A percentile compares a stretch with the other conserved stretches of the same genome.
Conservation (phyloP, 2,113 vertebrate genomes). For the Euleptes europaea region DNA sequence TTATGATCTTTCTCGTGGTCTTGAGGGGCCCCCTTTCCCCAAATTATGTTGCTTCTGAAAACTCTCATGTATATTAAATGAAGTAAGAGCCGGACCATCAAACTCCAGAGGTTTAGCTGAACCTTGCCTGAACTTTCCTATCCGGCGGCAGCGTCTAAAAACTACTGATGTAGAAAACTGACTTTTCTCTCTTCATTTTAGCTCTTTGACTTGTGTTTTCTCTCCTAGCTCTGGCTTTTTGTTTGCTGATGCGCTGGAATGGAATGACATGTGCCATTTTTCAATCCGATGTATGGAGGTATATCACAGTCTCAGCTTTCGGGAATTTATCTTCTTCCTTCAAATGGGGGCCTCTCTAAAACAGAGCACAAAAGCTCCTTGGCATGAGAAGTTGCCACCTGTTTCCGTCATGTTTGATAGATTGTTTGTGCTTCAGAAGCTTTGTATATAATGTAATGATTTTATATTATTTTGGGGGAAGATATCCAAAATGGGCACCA, state of each 20-base stretch:
- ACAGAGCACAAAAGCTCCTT: too few species aligned
- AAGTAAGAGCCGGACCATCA: not conserved
- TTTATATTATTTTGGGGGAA: too few species aligned
- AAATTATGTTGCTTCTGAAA: not conserved
- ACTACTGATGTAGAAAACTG: not conserved
- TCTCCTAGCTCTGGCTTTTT: not conserved
- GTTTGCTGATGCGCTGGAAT: not conserved
- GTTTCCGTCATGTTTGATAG: too few species aligned
- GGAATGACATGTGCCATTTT: not conserved
- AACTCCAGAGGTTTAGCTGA: not conserved
- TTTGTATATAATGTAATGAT: too few species aligned
- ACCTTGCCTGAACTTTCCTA: conserved; percentile 3
- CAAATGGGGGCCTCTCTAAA: too few species aligned
- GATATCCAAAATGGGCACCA: too few species aligned
- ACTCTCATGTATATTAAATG: not conserved
- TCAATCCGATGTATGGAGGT: not conserved
- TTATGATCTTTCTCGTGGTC: not conserved
- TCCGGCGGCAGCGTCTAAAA: not conserved
- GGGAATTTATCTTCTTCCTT: not conserved
- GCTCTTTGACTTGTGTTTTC: not conserved
- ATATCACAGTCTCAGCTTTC: not conserved
- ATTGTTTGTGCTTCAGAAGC: too few species aligned
- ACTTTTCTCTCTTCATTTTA: not conserved
- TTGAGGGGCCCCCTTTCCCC: not conserved
- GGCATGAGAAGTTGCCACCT: too few species aligned